phyloP scores from a whole-genome alignment of 37 sponge, comb jelly and placozoan species.

The Cliona cf. orientalis region DNA sequence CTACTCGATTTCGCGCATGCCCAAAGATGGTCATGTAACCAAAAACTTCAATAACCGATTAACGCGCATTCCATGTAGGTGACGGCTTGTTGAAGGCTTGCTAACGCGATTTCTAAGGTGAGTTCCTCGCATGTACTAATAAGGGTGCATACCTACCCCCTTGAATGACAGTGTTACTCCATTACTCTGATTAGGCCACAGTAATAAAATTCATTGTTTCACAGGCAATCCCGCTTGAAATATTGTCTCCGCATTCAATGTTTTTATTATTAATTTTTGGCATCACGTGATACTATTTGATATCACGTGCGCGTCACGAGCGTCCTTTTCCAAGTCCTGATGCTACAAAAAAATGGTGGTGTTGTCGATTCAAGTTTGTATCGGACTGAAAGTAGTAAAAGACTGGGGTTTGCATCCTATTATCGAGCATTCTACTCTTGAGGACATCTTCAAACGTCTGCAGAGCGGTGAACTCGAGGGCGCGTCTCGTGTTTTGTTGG shows the following conservation, averaged over 20 bases:
- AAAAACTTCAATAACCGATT: too few species aligned
- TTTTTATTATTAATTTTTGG: too few species aligned
- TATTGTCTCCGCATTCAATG: neutral
- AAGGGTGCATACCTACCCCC: too few species aligned
- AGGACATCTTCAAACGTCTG: neutral
- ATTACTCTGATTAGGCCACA: neutral
- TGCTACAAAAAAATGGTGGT: neutral
- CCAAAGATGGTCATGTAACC: too few species aligned
- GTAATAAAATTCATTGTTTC: conserved; percentile 1
- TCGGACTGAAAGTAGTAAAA: neutral
- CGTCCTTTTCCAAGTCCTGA: neutral
- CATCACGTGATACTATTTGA: neutral
- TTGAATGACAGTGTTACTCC: too few species aligned
- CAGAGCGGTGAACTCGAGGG: neutral
- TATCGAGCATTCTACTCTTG: neutral
- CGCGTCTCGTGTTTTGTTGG: neutral
- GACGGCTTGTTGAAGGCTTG: too few species aligned
- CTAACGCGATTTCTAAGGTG: too few species aligned
- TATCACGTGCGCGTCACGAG: neutral
- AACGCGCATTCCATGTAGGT: too few species aligned
- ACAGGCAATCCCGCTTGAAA: neutral
- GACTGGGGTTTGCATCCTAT: neutral
- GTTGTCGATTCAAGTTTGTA: neutral
- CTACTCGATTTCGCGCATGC: too few species aligned
- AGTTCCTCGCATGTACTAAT: too few species aligned